Percentiles rank a stretch among this genome's conserved stretches.
These are phyloP conservation scores for Cheilinus undulatus DNA, from an alignment of 2,113 vertebrate species.

Conservation along the genomic window DNA sequence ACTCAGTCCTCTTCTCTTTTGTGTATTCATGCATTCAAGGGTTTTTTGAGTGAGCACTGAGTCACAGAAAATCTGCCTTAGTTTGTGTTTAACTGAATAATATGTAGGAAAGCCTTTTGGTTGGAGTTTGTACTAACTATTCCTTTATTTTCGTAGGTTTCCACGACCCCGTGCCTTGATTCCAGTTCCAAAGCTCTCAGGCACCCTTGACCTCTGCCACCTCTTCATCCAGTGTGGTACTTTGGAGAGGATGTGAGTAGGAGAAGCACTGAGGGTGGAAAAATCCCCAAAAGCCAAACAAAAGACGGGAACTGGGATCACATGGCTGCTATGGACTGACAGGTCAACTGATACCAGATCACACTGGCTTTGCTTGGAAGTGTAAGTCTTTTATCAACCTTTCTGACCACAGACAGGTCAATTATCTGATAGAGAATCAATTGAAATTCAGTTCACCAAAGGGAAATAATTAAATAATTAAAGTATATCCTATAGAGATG, in stretches of 20 bases:
- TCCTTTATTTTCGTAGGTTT: conserved; percentile 44
- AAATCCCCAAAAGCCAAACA: conserved; percentile 15
- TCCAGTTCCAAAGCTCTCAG: conserved; percentile 26
- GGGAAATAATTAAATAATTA: conserved; percentile 36
- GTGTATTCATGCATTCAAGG: conserved; percentile 9
- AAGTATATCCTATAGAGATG: conserved; percentile 29
- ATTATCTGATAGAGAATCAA: conserved; percentile 42
- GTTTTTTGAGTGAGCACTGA: conserved; percentile 5
- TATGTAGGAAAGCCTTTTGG: background rate
- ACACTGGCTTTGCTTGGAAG: conserved; percentile 54
- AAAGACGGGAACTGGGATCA: conserved; percentile 24
- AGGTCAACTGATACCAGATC: conserved; percentile 66
- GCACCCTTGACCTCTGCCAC: background rate
- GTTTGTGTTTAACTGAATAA: background rate
- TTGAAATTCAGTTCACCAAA: conserved; percentile 53
- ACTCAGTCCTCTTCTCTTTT: conserved; percentile 19
- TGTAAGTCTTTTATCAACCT: conserved; percentile 67
- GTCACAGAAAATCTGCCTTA: conserved; percentile 3
- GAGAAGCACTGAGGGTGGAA: conserved; percentile 21
- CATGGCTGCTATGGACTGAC: conserved; percentile 65
- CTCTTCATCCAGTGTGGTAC: conserved; percentile 5
- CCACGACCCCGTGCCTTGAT: conserved; percentile 5
- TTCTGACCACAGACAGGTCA: conserved; percentile 41
- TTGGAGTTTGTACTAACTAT: background rate
- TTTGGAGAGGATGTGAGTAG: conserved; percentile 60